Percentiles rank a stretch among this genome's conserved stretches.
Conservation (phyloP, 2,797 vertebrate species). For the Macrochelys suwanniensis region DNA sequence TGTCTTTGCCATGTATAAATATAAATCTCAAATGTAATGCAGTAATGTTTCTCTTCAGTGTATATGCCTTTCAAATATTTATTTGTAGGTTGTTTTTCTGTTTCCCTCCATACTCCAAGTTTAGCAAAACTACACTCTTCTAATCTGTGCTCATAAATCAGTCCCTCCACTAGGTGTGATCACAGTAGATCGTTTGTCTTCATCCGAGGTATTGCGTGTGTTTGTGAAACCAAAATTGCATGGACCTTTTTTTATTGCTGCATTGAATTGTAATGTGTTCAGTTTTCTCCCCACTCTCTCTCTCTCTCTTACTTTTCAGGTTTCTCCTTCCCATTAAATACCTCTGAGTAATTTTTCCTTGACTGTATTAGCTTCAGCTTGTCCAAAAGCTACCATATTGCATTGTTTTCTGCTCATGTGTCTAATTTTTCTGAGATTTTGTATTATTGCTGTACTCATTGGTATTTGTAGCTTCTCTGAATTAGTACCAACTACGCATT, state of each 20-base stretch:
- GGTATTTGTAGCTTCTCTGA: neutral
- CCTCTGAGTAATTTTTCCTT: neutral
- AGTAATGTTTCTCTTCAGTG: too few relatives aligned
- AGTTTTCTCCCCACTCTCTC: neutral
- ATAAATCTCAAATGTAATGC: too few relatives aligned
- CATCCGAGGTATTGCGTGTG: too few relatives aligned
- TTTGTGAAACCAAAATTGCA: constrained; percentile 50
- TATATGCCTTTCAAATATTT: too few relatives aligned
- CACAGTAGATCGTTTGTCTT: too few relatives aligned
- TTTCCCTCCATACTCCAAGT: too few relatives aligned
- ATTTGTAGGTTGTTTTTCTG: too few relatives aligned
- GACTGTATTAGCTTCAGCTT: neutral
- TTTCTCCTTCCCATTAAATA: constrained; percentile 30
- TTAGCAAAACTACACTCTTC: too few relatives aligned
- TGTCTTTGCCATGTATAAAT: too few relatives aligned
- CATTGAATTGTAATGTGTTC: constrained; percentile 17
- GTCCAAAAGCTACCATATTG: neutral
- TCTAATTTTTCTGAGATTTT: neutral
- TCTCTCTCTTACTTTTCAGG: constrained; percentile 40
- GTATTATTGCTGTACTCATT: neutral
- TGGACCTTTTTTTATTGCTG: neutral
- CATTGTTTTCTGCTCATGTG: neutral
- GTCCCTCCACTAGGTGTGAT: too few relatives aligned
- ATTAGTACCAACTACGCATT: neutral
- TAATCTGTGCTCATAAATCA: too few relatives aligned